Conservation (phyloP, 2,797 vertebrate genomes). For the Syngnathus rostellatus region DNA sequence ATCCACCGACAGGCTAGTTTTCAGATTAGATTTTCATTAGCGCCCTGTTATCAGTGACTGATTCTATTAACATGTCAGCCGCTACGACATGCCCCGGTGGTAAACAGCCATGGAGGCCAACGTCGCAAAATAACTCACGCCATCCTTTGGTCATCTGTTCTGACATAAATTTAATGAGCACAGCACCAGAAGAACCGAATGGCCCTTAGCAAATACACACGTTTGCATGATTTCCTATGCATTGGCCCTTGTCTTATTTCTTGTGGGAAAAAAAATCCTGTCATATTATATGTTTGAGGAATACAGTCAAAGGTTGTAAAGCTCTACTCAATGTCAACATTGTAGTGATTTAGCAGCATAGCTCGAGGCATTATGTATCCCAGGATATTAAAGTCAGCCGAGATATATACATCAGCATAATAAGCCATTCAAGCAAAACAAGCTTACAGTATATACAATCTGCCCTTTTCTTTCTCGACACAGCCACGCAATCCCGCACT, state of each 20-base stretch:
- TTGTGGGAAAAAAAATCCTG: not conserved
- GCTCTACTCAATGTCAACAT: constrained; percentile 35
- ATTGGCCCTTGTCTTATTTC: not conserved
- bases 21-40: constrained; percentile 65
- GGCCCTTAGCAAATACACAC: constrained; percentile 18
- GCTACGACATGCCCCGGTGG: constrained; percentile 38
- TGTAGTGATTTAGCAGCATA: constrained; percentile 57
- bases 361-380: constrained; percentile 46
- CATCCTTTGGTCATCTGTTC: constrained; percentile 34
- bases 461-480: constrained; percentile 15
- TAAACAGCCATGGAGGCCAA: constrained; percentile 25
- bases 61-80: constrained; percentile 60
- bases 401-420: constrained; percentile 64
- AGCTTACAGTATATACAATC: constrained; percentile 34
- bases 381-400: constrained; percentile 56
- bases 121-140: constrained; percentile 18
- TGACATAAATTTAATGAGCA: constrained; percentile 44
- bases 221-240: not conserved
- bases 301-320: constrained; percentile 26
- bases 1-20: constrained; percentile 36
- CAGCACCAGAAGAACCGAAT: not conserved
- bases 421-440: constrained; percentile 54
- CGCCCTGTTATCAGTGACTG: constrained; percentile 58
- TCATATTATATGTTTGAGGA: not conserved
- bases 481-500: not conserved